Evolutionary conservation across 1,140 invertebrate genomes (phyloP).

Genomic region (Pygmarrhopalites habei): DNA sequence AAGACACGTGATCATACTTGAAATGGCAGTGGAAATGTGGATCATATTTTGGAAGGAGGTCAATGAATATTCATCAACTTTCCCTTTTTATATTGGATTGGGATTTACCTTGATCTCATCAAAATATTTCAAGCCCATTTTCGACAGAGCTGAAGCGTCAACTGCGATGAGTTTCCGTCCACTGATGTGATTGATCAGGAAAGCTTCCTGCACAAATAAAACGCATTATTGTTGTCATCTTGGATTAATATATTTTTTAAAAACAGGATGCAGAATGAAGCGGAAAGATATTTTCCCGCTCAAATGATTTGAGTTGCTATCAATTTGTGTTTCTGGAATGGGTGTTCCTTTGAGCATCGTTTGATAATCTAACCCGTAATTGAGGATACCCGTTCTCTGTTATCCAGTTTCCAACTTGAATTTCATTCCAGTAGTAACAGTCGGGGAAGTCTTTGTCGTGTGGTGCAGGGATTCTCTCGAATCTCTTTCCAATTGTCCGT

Average conservation of each 20-base stretch:
- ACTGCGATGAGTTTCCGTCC: constrained; percentile 22
- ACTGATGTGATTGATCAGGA: constrained; percentile 26
- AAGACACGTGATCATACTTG: too few species aligned
- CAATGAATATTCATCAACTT: too few species aligned
- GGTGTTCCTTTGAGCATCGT: not conserved
- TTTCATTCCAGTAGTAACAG: constrained; percentile 23
- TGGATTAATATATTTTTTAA: too few species aligned
- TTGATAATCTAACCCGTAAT: not conserved
- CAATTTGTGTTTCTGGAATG: not conserved
- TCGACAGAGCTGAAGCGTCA: constrained; percentile 23
- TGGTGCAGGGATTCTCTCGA: not conserved
- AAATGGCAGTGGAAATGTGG: too few species aligned
- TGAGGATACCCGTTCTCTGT: constrained; percentile 20
- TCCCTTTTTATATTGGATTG: too few species aligned
- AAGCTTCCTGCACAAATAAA: constrained; percentile 17
- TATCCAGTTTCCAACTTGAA: constrained; percentile 30
- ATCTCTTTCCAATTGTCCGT: not conserved
- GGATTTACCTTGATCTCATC: constrained; percentile 27
- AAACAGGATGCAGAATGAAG: too few species aligned
- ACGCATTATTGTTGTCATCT: too few species aligned
- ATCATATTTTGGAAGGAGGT: too few species aligned
- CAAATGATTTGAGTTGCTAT: not conserved
- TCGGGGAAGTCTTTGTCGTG: constrained; percentile 26
- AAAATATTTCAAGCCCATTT: constrained; percentile 35
- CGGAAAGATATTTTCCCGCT: too few species aligned